Conservation (phyloP, 2,113 vertebrate genomes). For the Entelurus aequoreus region DNA sequence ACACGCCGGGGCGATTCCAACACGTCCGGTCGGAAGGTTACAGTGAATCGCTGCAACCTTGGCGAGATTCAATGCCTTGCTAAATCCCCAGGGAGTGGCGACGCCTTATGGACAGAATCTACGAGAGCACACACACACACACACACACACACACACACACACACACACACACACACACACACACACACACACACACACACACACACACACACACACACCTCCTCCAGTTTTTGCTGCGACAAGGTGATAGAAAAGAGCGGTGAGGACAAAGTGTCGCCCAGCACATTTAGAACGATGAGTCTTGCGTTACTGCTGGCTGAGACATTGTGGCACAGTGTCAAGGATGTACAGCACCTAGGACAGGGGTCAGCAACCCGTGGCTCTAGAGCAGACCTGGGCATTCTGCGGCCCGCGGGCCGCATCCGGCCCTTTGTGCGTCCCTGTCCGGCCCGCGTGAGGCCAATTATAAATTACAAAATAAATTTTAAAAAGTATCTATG, state of each 20-base stretch:
- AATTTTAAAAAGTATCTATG: no score
- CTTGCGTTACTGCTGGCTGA: neutral
- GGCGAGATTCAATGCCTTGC: neutral
- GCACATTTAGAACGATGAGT: constrained; percentile 24
- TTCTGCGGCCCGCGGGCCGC: no score
- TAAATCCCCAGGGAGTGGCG: constrained; percentile 10
- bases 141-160: neutral
- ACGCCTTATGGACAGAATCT: neutral
- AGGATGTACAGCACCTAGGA: neutral
- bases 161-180: no score
- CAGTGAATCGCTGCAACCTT: constrained; percentile 23
- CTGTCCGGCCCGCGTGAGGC: no score
- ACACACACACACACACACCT: no score
- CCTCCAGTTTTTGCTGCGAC: constrained; percentile 4
- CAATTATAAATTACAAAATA: no score
- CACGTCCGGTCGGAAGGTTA: constrained; percentile 25
- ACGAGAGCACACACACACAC: neutral
- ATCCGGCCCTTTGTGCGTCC: no score
- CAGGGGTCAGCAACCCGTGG: no score
- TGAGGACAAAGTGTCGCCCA: constrained; percentile 31
- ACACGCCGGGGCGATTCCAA: neutral
- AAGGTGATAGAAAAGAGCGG: constrained; percentile 32
- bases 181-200: neutral
- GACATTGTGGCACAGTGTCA: neutral
- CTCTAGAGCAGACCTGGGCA: no score